Evolutionary conservation across 2,797 vertebrate species (phyloP), one percentile per base, ranked within the genome.

Genomic region (Tadarida brasiliensis): DNA sequence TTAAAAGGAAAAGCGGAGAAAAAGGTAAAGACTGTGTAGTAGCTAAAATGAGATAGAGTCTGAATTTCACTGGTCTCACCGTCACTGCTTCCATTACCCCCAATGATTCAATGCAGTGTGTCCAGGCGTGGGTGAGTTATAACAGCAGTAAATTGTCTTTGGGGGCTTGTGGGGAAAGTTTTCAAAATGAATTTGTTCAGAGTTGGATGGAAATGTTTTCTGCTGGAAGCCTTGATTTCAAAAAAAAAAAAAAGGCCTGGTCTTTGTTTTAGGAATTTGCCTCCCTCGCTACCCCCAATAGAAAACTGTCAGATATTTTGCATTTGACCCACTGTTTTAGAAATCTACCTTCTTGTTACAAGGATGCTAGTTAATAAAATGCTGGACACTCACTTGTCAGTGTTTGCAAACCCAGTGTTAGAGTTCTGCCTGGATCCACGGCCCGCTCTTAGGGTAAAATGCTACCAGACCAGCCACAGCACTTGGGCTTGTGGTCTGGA

Each of bases 131-230:
- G 63, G 57, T 92, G 90, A 94, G 74, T 94, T 88, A 87, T 82
- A 93, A 92, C 39, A 88, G 57, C 39, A 63, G 28, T 94, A 51
- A 81, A 47, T 93, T 93, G 97, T 68, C 87, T 93, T 95, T 59
- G 15, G 81, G 49, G 63, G 15, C 68, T 56, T 93, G 91, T 24
- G 35, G 20, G 19, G 11, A 65, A 93, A 90, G 39, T 82, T 96
- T 88, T 92, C 56, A 96, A 95, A 91, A 63, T 88, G 67, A 78
- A 11, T 92, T 94, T 90, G 24, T 39, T 96, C 19, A 63, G 89
- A 93, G n/a, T 93, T 87, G 96, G 47, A 89, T 92, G 70, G 59
- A 92, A 92, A 90, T 97, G 44, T 94, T 95, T 70, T 92, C 94
- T 95, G 59, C 77, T 4, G 0, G 54, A 91, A 95, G 77, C 14